phyloP scores from a whole-genome alignment of 2,797 vertebrate genomes.

The Lepilemur septentrionalis region DNA sequence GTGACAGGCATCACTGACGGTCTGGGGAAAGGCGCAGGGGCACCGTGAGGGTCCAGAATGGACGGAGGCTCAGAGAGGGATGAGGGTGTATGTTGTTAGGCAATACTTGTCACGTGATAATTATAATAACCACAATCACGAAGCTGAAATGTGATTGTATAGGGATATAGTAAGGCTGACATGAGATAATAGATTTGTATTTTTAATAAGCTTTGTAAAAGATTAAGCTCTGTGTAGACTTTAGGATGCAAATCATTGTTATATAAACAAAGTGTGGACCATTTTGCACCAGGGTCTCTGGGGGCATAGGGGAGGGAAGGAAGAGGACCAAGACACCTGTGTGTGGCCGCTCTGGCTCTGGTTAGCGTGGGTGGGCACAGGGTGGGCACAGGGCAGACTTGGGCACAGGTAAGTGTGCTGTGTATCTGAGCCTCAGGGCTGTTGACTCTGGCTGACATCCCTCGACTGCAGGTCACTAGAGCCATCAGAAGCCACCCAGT shows the following conservation, averaged over 20 bases:
- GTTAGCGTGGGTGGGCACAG: background rate
- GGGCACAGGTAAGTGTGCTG: background rate
- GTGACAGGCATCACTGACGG: background rate
- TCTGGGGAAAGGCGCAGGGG: background rate
- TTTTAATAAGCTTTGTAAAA: background rate
- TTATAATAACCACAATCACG: background rate
- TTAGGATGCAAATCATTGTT: background rate
- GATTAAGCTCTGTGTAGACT: background rate
- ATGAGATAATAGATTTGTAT: background rate
- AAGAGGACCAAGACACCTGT: background rate
- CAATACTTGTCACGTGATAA: background rate
- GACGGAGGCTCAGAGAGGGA: background rate
- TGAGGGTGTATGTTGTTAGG: background rate
- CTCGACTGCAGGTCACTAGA: accelerated
- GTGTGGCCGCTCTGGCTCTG: background rate
- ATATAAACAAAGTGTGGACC: background rate
- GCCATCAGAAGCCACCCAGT: background rate
- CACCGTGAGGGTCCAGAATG: background rate
- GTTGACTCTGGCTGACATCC: background rate
- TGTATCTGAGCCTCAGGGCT: background rate
- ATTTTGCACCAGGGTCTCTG: background rate
- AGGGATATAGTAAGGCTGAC: background rate
- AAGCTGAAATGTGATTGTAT: background rate
- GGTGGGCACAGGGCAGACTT: background rate
- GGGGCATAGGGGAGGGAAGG: background rate